phyloP scores from a whole-genome alignment of 2,797 vertebrate species.

The Spinibarbus caldwelli region DNA sequence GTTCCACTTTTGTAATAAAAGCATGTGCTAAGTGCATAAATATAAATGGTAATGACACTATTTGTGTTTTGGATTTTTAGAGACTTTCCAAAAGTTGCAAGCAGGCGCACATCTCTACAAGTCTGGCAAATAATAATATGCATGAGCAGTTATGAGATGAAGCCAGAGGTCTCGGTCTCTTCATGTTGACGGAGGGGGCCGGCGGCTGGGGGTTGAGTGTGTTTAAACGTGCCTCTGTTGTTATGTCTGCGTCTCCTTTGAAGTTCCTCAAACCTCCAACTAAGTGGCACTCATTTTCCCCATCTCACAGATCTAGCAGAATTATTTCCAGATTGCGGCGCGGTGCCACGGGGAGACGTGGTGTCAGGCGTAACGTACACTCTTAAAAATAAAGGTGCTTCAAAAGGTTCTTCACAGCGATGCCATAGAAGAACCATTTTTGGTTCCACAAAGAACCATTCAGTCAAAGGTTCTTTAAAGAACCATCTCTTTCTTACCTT shows the following conservation, averaged over 20 bases:
- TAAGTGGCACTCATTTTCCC: constrained; percentile 80
- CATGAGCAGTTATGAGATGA: not conserved
- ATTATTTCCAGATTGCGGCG: constrained; percentile 83
- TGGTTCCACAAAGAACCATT: too few species aligned
- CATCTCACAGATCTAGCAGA: constrained; percentile 71
- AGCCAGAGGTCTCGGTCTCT: not conserved
- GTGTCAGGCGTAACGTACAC: constrained; percentile 51
- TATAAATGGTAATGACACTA: not conserved
- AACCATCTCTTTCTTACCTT: too few species aligned
- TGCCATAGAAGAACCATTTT: too few species aligned
- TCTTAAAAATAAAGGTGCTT: too few species aligned
- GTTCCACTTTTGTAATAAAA: not conserved
- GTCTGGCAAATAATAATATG: too few species aligned
- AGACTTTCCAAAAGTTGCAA: not conserved
- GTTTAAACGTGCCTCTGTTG: constrained; percentile 80
- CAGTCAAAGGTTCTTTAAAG: too few species aligned
- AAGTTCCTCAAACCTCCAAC: constrained; percentile 80
- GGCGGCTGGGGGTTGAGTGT: constrained; percentile 52
- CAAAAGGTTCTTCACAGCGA: too few species aligned
- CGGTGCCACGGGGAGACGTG: constrained; percentile 57
- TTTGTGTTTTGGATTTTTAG: not conserved
- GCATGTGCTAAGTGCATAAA: not conserved
- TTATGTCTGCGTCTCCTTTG: constrained; percentile 82
- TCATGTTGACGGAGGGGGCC: not conserved
- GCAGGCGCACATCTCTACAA: not conserved